Evolutionary conservation across 2,113 vertebrate genomes (phyloP).

Genomic region (Fulmarus glacialis): DNA sequence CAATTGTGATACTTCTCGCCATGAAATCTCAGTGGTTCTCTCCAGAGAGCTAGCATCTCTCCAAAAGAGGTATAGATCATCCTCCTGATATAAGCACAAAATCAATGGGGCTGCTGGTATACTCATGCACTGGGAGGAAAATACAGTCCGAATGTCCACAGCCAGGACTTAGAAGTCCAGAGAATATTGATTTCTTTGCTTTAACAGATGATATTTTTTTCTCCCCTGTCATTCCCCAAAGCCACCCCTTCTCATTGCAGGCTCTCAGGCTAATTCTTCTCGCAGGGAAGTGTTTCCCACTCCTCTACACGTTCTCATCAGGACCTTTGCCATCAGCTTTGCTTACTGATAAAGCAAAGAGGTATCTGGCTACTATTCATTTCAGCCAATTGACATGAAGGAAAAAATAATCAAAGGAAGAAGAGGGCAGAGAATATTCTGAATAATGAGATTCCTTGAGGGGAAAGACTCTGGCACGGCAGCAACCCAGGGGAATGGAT

Average conservation of each 20-base stretch:
- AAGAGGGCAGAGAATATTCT: background rate
- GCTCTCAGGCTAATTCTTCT: background rate
- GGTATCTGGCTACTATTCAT: background rate
- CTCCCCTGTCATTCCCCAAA: background rate
- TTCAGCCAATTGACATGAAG: background rate
- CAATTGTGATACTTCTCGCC: conserved; percentile 7
- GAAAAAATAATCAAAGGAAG: background rate
- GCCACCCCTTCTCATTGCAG: background rate
- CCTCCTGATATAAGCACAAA: conserved; percentile 44
- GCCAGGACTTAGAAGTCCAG: background rate
- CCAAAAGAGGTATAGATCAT: conserved; percentile 39
- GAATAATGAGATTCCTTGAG: background rate
- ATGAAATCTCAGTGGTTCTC: conserved; percentile 23
- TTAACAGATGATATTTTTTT: conserved; percentile 25
- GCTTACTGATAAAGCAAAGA: background rate
- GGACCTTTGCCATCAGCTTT: background rate
- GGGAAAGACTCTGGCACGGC: background rate
- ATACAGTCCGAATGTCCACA: background rate
- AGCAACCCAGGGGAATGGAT: background rate
- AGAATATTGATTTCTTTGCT: conserved; percentile 43
- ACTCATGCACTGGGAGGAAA: conserved; percentile 26
- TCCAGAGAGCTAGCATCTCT: background rate
- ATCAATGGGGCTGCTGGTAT: conserved; percentile 49
- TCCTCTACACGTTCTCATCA: background rate
- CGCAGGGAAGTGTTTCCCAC: background rate